Evolutionary conservation across 64 coral and sea anemone genomes (phyloP), one percentile per base, ranked within the genome.

Genomic region (Dendronephthya gigantea): DNA sequence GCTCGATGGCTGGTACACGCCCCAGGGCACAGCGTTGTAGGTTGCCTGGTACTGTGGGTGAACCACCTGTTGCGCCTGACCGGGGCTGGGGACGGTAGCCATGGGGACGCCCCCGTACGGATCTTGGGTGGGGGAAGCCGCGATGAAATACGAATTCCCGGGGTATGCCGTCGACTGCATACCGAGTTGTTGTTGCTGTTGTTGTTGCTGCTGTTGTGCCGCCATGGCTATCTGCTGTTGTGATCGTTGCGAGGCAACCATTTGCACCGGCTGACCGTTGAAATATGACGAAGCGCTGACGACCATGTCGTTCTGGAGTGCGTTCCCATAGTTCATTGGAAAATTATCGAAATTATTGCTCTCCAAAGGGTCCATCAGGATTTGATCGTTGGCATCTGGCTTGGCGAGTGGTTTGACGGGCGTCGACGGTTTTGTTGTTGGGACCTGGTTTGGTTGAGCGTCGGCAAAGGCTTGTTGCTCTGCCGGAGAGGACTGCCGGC

Each of bases 11-110:
- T 90, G 92, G 66, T 98, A 98, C 83, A 93, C 82, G 7, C 92
- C 92, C 95, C 92, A 98, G 11, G 90, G 95, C 19, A 91, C 91
- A 0, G 92, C 88, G 85, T 92, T 98, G 82, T 93, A 98, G 2
- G 72, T 79, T 5, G 90, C 83, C n/a, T 92, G 89, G 41, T 98
- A 98, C 81, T 93, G 95, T 31, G 89, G 92, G 70, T 93, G 92
- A 14, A 98, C 90, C 16, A 98, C 91, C 36, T 86, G 83, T 22
- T 85, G 82, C 2, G 88, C 65, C 2, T 90, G 85, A 45, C 94
- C 94, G 7, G 89, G 89, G 48, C 85, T 91, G 9, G 72, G 72
- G 49, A 97, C 94, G 23, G 88, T 83, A 16, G 89, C 86, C 39
- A 98, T 87, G 22, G 91, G 91, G 16, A 90, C 88, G 35, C 88